phyloP scores from a whole-genome alignment of 1,140 invertebrate species.

The Lucilia cuprina region DNA sequence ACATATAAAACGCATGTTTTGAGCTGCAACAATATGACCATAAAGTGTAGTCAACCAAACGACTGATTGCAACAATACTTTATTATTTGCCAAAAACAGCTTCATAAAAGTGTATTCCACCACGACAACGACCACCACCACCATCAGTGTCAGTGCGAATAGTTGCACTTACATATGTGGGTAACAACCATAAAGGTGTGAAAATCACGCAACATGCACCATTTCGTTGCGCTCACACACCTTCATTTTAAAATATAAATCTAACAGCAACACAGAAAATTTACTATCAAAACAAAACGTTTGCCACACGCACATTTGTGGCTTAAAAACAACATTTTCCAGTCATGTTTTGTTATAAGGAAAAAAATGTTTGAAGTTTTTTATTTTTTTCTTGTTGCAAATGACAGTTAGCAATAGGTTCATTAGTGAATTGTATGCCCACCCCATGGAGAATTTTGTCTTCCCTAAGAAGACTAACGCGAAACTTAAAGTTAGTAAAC shows the following conservation, averaged over 20 bases:
- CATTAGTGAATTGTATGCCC: neutral
- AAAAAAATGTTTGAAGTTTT: neutral
- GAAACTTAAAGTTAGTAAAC: no score
- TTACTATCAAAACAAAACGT: slow-evolving; percentile 2
- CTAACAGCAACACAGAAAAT: neutral
- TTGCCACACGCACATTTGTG: slow-evolving; percentile 9
- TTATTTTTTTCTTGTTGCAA: neutral
- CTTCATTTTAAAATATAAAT: neutral
- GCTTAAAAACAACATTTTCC: slow-evolving; percentile 1
- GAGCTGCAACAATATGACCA: neutral
- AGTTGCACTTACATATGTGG: neutral
- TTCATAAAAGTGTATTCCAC: neutral
- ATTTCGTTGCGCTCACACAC: neutral
- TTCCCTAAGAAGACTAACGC: no score
- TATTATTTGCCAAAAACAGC: neutral
- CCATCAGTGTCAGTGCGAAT: neutral
- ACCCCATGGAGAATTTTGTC: neutral
- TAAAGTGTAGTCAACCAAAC: neutral
- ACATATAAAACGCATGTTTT: neutral
- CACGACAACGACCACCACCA: neutral
- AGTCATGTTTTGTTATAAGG: neutral
- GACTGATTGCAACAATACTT: neutral
- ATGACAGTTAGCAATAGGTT: neutral
- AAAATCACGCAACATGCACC: neutral
- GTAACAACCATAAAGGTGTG: neutral